Evolutionary conservation across 2,113 vertebrate species (phyloP), one percentile per base, ranked within the genome.

Genomic region (Pterophyllum scalare): DNA sequence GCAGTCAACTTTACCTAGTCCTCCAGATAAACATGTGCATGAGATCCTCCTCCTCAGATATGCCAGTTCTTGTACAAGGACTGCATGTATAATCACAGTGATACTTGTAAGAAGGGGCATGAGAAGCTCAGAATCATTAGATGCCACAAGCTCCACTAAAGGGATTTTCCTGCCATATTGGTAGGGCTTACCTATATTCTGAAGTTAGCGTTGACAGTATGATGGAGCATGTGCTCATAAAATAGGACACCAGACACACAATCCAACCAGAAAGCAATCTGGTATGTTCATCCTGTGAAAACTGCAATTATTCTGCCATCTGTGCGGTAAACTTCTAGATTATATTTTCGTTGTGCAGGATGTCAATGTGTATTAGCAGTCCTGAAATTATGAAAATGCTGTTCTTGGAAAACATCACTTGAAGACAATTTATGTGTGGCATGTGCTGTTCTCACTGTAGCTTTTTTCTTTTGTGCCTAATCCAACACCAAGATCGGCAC

Each of bases 191-290:
- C 89, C 84, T 89, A 46, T 74, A 75, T 60, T 75, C 79, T 57
- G 80, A 87, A 86, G 85, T 91, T 84, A 60, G 75, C 82, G 76
- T 75, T 87, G 79, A 84, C 40, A 75, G 76, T 31, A 77, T 83
- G 89, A 91, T 87, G 70, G 80, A 92, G 81, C 89, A 88, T 94
- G 84, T 91, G 88, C 87, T 89, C 56, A 57, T 79, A 85, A 93
- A 94, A 91, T 74, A 83, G 90, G 85, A 90, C 84, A 88, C 72
- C 61, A 85, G 83, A 84, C 81, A 86, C 59, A 84, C 75, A 61
- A 74, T 90, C 61, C 84, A 78, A 85, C 77, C 88, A 87, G 86
- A 91, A 91, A 91, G 88, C 92, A 91, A 93, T 91, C 92, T 89
- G 92, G 77, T 81, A 64, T 75, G 79, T 88, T 88, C 76, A 86